Evolutionary conservation across 2,888 invertebrate genomes (phyloP).

Genomic region (Aricia artaxerxes): DNA sequence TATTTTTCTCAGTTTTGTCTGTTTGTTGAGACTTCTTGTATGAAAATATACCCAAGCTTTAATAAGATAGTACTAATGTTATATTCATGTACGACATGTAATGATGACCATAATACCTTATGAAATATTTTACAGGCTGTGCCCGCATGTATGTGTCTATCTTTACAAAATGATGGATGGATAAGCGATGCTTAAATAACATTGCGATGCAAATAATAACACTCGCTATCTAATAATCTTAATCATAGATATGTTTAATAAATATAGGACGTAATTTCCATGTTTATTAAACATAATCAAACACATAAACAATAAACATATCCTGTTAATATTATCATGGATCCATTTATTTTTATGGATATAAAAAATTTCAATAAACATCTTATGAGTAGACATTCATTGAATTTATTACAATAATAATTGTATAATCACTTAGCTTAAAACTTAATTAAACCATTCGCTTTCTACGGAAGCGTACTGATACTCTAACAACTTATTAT

Average conservation of each 20-base stretch:
- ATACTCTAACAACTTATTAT: background rate
- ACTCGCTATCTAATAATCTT: slow-evolving; percentile 4
- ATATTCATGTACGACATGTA: background rate
- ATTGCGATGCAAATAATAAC: slow-evolving; percentile 28
- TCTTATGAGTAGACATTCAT: background rate
- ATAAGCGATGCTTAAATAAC: slow-evolving; percentile 9
- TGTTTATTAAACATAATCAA: slow-evolving; percentile 7
- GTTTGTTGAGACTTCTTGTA: background rate
- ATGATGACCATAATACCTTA: background rate
- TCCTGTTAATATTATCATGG: background rate
- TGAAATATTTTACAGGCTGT: background rate
- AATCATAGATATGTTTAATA: background rate
- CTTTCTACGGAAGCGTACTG: background rate
- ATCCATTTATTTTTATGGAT: background rate
- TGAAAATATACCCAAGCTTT: background rate
- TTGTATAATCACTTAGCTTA: background rate
- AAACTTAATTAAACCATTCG: slow-evolving; percentile 3
- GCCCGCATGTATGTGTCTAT: background rate
- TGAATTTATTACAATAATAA: background rate
- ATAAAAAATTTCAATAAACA: background rate
- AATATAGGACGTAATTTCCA: background rate
- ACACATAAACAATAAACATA: background rate
- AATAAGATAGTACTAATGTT: background rate
- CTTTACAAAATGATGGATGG: background rate
- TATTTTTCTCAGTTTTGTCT: background rate